These are phyloP conservation scores for Torymus tubicola DNA, from an alignment of 2,888 invertebrate genomes.

Conservation along the genomic window DNA sequence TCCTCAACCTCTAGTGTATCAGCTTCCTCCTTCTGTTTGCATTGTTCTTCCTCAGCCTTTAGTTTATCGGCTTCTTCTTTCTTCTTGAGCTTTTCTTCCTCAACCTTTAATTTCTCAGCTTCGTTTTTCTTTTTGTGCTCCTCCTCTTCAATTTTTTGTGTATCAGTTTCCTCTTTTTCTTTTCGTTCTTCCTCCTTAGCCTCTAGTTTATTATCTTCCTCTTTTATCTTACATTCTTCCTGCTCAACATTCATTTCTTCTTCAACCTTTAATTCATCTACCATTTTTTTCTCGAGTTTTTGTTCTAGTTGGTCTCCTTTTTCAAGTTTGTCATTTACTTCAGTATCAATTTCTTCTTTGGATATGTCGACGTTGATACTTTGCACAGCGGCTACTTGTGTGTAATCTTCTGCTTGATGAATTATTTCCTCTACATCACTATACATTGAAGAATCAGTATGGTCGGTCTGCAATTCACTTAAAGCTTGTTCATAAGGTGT, in stretches of 20 bases:
- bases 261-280: not conserved
- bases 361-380: not conserved
- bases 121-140: constrained; percentile 5
- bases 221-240: not conserved
- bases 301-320: not conserved
- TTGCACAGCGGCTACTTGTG: too few relatives aligned
- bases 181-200: constrained; percentile 4
- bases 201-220: not conserved
- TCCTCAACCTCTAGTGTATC: constrained; percentile 41
- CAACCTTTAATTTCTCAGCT: constrained; percentile 37
- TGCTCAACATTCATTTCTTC: not conserved
- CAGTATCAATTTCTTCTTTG: not conserved
- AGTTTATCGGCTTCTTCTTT: constrained; percentile 57
- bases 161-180: constrained; percentile 1
- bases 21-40: constrained; percentile 69
- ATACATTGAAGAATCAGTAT: too few relatives aligned
- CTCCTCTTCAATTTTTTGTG: constrained; percentile 3
- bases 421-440: too few relatives aligned
- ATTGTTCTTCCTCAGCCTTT: constrained; percentile 57
- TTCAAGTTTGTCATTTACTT: not conserved
- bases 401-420: not conserved
- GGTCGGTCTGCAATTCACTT: not conserved
- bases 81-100: constrained; percentile 50
- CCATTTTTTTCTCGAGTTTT: not conserved
- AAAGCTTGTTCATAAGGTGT: not conserved